Percentiles rank a stretch among this genome's conserved stretches.
phyloP scores from a whole-genome alignment of 1,140 invertebrate genomes.

The Drosophila kurseongensis region DNA sequence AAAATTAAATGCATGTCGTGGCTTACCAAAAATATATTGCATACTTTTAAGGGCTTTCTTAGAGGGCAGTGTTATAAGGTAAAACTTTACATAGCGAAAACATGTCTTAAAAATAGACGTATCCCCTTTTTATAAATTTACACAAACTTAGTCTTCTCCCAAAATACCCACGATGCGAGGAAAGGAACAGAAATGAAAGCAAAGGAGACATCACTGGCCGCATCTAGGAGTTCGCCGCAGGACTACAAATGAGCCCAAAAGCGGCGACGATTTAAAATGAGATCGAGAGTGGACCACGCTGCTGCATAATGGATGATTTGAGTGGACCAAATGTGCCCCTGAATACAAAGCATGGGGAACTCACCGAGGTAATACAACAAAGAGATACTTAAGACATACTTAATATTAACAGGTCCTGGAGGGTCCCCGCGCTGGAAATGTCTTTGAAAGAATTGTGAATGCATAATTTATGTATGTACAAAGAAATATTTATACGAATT shows the following conservation, averaged over 20 bases:
- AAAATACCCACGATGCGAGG: not conserved
- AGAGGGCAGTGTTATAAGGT: no score
- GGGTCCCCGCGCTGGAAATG: not conserved
- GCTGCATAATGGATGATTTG: constrained; percentile 42
- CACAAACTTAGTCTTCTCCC: not conserved
- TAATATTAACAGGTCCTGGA: constrained; percentile 12
- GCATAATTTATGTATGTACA: no score
- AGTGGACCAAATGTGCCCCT: constrained; percentile 2
- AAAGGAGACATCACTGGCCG: constrained; percentile 3
- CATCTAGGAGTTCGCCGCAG: constrained; percentile 15
- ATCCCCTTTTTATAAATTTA: not conserved
- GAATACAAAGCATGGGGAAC: constrained; percentile 2
- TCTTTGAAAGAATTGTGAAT: no score
- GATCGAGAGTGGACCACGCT: constrained; percentile 34
- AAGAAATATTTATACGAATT: no score
- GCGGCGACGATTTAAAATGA: constrained; percentile 31
- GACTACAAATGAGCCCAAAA: constrained; percentile 42
- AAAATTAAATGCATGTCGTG: no score
- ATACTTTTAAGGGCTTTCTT: no score
- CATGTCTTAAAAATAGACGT: no score
- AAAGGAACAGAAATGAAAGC: constrained; percentile 5
- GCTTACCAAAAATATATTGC: no score
- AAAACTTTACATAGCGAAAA: no score
- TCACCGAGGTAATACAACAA: constrained; percentile 15
- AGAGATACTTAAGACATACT: constrained; percentile 10